Evolutionary conservation across 2,113 vertebrate genomes (phyloP), one percentile per base, ranked within the genome.

Genomic region (Thalassarche chlororhynchos): DNA sequence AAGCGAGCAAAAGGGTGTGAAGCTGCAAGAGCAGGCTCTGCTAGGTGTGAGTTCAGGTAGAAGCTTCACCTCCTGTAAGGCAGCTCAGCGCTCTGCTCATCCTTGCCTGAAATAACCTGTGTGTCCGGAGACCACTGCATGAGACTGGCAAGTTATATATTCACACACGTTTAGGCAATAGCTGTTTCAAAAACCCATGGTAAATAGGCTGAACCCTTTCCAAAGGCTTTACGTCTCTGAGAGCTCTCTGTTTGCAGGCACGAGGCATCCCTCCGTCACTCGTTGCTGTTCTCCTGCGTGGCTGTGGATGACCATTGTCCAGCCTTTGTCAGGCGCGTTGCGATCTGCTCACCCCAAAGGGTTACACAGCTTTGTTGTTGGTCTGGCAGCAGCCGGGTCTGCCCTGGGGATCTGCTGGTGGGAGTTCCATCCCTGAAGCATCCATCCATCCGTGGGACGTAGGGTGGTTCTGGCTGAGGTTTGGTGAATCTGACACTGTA

Each of bases 261-360:
- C 10, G 34, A 34, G 58, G 14, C 38, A 17, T 32, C 62, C 24
- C 51, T 76, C 84, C 32, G 3, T 2, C 0, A 1, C 21, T n/a
- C 11, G 0, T 5, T 32, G 29, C 36, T 38, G 16, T 18, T 34
- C 42, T 66, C 13, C 42, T 64, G 46, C 1, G 0, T 8, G 71
- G 34, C 0, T 42, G 76, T 31, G 47, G 36, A 6, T 29, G 81
- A 32, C 51, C 18, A 6, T 5, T 25, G 57, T 40, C 18, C 81
- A n/a, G 20, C 26, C 32, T 25, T 7, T 14, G 57, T 2, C 38
- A 31, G 71, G 26, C 36, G 66, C 7, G 6, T 4, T 15, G 61
- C 5, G 19, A 38, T 12, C 44, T 54, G 61, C 55, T n/a, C 49
- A 19, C 12, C 31, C 10, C 26, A 4, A 51, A 32, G 51, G 21